Evolutionary conservation across 2,888 invertebrate genomes (phyloP), one percentile per base, ranked within the genome.

Genomic region (Dasypolia templi): DNA sequence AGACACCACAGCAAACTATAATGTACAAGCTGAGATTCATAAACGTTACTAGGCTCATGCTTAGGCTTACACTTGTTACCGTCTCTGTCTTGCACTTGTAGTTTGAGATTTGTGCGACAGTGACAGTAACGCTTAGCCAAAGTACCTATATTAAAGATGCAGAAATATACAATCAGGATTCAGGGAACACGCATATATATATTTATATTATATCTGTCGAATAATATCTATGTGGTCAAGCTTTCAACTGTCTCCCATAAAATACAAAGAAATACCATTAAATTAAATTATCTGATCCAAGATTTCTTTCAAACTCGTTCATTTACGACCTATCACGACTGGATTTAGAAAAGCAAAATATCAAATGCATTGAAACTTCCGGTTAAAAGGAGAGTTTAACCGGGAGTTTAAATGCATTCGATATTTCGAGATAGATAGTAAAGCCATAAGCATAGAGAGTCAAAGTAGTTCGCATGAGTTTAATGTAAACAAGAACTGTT

Each of bases 381-480:
- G n/a, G n/a, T n/a, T n/a, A n/a, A n/a, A n/a, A n/a, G n/a, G n/a
- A n/a, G n/a, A n/a, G n/a, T 67, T 71, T n/a, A 58, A 67, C 71
- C 66, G 77, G 72, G 72, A 68, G 42, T n/a, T 73, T 74, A 26
- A 58, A 71, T 72, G 56, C 19, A 62, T 68, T 61, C 32, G 46
- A 59, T 69, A 63, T 82, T 76, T 83, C n/a, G n/a, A n/a, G n/a
- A n/a, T n/a, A n/a, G n/a, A n/a, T 73, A 85, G 73, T 66, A 59
- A 39, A 39, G 61, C 22, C 65, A 74, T 83, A 75, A 71, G 63
- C 56, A 75, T 78, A 75, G 69, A 26, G 59, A 82, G 61, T 74
- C 76, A 72, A 77, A 77, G 79, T 67, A 71, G 66, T 77, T 84
- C 39, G n/a, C n/a, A n/a, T 72, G 58, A 51, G 65, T 39, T 7